Base-by-base conservation (phyloP, 2,888 invertebrate genomes). In the Pollenia amentaria region DNA sequence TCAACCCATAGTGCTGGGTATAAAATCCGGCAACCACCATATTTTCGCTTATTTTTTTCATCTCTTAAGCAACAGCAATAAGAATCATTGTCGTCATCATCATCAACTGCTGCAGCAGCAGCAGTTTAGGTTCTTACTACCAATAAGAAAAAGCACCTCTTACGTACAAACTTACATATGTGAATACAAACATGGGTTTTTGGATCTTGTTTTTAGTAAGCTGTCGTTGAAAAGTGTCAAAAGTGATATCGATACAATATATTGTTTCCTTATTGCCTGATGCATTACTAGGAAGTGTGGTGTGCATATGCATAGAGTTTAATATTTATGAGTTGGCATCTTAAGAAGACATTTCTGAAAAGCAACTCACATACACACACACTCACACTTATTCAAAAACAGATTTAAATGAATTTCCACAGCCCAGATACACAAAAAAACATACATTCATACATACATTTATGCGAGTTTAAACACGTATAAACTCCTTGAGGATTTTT, bases 171-270 rank as follows among this genome's bases (percentile, higher is more conserved):
- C 16, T 2, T 18, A 51, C 42, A 64, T 21, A 60, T 46, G 10
- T 6, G 21, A 11, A 51, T 18, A 38, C 51, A 16, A 40, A 51
- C 70, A 76, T 76, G n/a, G 53, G 53, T 76, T 82, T 29, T 76
- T 51, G 83, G 80, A 87, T 87, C 86, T 87, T 84, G 86, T 87
- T 87, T 87, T 87, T 84, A 80, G 79, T 87, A 84, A 87, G 86
- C 86, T 87, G 86, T 87, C 86, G 84, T 82, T 87, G 84, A 75
- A 85, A 87, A 87, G 81, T 88, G 88, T 88, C 88, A 88, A 84
- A 88, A 88, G 84, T 88, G 88, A 84, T 88, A 86, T 86, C 85
- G 84, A 88, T 78, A 86, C 86, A 85, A 88, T 88, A 88, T 86
- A 88, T 88, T 84, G 85, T 86, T 88, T 83, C 88, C 88, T 86